Percentiles rank a stretch among this genome's conserved stretches.
Evolutionary conservation across 2,888 invertebrate species (phyloP).

Genomic region (Merodon equestris): DNA sequence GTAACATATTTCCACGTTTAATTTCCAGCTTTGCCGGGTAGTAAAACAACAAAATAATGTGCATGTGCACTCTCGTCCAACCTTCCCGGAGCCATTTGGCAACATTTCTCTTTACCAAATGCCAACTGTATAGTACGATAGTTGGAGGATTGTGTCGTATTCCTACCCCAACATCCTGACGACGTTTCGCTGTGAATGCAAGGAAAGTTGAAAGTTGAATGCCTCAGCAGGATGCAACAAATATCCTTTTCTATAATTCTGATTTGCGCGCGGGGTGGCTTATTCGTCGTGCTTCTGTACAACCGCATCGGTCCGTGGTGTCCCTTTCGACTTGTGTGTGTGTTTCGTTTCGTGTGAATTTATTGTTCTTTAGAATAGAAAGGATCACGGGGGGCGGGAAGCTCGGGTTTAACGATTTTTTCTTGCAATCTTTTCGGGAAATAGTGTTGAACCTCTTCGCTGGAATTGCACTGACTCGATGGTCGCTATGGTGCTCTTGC

Average conservation of each 20-base stretch:
- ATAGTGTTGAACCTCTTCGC: not conserved
- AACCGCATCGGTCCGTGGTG: too few relatives aligned
- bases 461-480: too few relatives aligned
- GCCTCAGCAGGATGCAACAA: conserved; percentile 71
- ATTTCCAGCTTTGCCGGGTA: conserved; percentile 11
- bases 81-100: not conserved
- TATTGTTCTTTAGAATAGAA: too few relatives aligned
- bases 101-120: not conserved
- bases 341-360: too few relatives aligned
- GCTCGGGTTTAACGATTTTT: too few relatives aligned
- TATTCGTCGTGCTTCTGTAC: not conserved
- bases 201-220: conserved; percentile 70
- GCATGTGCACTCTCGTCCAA: conserved; percentile 27
- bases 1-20: conserved; percentile 13
- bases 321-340: too few relatives aligned
- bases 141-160: too few relatives aligned
- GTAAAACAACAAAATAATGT: conserved; percentile 47
- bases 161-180: too few relatives aligned
- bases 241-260: conserved; percentile 69
- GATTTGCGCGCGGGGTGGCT: conserved; percentile 52
- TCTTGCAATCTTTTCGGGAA: too few relatives aligned
- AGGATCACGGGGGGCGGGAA: too few relatives aligned
- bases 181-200: conserved; percentile 20
- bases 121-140: too few relatives aligned
- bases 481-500: too few relatives aligned